Percentiles rank a stretch among this genome's conserved stretches.
Conservation (phyloP, 2,797 vertebrate species). For the Chloroceryle amazona region DNA sequence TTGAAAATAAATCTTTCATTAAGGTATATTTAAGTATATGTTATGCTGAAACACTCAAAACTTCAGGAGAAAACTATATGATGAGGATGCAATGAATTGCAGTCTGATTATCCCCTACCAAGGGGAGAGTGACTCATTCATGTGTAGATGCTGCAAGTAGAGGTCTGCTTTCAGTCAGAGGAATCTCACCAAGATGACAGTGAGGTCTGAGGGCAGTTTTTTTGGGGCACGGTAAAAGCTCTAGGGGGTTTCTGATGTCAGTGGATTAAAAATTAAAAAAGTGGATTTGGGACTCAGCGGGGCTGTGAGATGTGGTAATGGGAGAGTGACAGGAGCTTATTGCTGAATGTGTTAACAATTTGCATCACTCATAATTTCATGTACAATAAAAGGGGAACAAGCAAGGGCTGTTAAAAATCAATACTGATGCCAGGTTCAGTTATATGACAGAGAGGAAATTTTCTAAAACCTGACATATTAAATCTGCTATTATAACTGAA, state of each 20-base stretch:
- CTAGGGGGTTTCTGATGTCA: not conserved
- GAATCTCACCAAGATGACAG: not conserved
- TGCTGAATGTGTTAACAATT: constrained; percentile 21
- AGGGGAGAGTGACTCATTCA: not conserved
- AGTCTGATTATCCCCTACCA: not conserved
- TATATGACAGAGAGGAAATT: not conserved
- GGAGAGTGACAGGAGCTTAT: not conserved
- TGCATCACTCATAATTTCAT: not conserved
- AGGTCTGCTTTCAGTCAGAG: not conserved
- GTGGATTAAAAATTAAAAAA: not conserved
- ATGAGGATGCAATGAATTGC: not conserved
- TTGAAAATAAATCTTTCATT: not conserved
- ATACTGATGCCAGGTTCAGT: not conserved
- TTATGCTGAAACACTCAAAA: not conserved
- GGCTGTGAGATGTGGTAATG: not conserved
- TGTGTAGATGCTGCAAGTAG: not conserved
- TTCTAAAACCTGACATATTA: constrained; percentile 3
- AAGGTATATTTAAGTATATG: not conserved
- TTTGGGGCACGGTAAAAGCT: not conserved
- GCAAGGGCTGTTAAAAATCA: constrained; percentile 18
- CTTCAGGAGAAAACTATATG: not conserved
- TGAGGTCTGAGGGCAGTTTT: not conserved
- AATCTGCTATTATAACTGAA: not conserved
- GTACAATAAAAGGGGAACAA: not conserved
- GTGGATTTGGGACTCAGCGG: not conserved